phyloP scores from a whole-genome alignment of 2,797 vertebrate species.

The Myotis pilosus region DNA sequence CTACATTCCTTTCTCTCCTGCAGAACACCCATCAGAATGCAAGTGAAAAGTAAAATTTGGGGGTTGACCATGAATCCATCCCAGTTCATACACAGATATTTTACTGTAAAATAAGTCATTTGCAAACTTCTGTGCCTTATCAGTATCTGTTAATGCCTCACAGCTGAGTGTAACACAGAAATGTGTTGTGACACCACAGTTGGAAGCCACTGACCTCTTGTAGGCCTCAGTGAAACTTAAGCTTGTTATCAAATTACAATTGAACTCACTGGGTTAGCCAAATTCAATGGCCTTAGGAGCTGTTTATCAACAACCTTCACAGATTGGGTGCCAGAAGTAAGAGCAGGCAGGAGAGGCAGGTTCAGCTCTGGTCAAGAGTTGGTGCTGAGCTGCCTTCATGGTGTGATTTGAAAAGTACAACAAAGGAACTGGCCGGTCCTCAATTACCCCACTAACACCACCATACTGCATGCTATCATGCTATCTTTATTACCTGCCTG shows the following conservation, averaged over 20 bases:
- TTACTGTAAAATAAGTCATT: constrained; percentile 6
- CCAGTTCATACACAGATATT: not conserved
- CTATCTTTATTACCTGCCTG: not conserved
- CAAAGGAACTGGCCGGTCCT: not conserved
- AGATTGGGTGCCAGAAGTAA: not conserved
- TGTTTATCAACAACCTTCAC: constrained; percentile 27
- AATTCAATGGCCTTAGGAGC: constrained; percentile 8
- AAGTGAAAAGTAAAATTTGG: not conserved
- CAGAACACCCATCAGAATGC: not conserved
- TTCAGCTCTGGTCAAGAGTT: not conserved
- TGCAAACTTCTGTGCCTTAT: not conserved
- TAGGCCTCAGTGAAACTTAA: constrained; percentile 37
- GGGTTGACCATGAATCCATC: not conserved
- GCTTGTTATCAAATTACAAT: constrained; percentile 53
- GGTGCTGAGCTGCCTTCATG: not conserved
- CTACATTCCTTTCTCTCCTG: not conserved
- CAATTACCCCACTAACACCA: not conserved
- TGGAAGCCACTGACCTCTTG: not conserved
- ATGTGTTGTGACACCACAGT: not conserved
- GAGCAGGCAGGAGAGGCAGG: not conserved
- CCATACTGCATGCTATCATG: not conserved
- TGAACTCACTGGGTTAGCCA: constrained; percentile 1
- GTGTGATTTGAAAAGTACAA: not conserved
- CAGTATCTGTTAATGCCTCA: constrained; percentile 26
- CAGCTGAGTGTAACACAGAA: constrained; percentile 1